phyloP scores from a whole-genome alignment of 2,888 invertebrate species.

The Sussaba pulchella region DNA sequence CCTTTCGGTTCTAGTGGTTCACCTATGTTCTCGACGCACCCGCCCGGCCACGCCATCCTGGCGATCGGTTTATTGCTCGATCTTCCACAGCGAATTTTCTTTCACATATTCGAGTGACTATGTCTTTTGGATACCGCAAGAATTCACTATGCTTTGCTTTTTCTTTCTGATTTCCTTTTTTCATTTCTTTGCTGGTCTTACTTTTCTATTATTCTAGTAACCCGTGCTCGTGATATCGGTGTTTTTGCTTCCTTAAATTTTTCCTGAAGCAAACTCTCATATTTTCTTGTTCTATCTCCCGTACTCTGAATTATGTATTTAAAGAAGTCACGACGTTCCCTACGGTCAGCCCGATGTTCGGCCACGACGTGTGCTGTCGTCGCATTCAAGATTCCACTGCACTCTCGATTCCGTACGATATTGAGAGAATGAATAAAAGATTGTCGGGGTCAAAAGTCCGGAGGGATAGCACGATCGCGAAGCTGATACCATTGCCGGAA shows the following conservation, averaged over 20 bases:
- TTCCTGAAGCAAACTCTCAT: neutral
- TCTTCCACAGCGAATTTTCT: constrained; percentile 7
- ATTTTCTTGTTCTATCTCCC: neutral
- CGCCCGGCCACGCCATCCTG: neutral
- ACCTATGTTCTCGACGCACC: constrained; percentile 19
- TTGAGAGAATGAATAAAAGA: constrained; percentile 46
- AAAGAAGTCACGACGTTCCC: constrained; percentile 5
- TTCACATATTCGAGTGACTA: constrained; percentile 5
- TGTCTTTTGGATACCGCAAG: neutral
- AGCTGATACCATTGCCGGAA: neutral
- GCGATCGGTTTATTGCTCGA: constrained; percentile 51
- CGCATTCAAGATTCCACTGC: constrained; percentile 26
- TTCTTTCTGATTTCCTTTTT: neutral
- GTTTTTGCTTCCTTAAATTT: too few relatives aligned
- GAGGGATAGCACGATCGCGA: constrained; percentile 5
- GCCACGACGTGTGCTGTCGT: constrained; percentile 19
- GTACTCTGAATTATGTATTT: constrained; percentile 45
- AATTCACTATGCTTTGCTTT: neutral
- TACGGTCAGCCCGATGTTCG: constrained; percentile 17
- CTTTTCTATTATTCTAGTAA: neutral
- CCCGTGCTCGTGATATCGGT: neutral
- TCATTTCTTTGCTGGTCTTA: neutral
- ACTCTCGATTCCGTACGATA: constrained; percentile 34
- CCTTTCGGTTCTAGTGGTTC: constrained; percentile 36
- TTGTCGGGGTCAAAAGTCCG: constrained; percentile 10